A percentile compares a stretch with the other conserved stretches of the same genome.
Evolutionary conservation across 2,888 invertebrate species (phyloP).

Genomic region (Salticus scenicus): DNA sequence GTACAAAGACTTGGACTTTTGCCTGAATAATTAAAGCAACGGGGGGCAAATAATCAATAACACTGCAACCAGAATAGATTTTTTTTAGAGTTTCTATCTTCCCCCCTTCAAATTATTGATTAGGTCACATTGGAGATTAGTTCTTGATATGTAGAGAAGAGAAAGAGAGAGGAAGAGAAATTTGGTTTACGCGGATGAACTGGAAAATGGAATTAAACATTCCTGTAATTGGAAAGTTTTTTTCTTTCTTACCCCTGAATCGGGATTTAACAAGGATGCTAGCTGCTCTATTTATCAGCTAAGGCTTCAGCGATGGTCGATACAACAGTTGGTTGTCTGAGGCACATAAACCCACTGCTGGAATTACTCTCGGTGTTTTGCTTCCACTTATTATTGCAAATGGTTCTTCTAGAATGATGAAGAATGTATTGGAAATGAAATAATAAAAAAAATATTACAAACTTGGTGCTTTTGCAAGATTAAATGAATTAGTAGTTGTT

Average conservation of each 20-base stretch:
- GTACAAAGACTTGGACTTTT: constrained; percentile 68
- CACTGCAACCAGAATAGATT: constrained; percentile 66
- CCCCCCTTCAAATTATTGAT: constrained; percentile 56
- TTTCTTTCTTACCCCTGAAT: constrained; percentile 24
- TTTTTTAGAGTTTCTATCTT: constrained; percentile 33
- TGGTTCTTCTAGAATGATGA: neutral
- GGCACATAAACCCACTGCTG: neutral
- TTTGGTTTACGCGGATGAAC: constrained; percentile 65
- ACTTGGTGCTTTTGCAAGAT: neutral
- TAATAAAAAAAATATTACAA: neutral
- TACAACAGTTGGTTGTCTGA: constrained; percentile 58
- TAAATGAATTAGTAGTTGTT: constrained; percentile 16
- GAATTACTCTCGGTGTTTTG: constrained; percentile 17
- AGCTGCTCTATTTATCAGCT: constrained; percentile 59
- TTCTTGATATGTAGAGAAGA: constrained; percentile 55
- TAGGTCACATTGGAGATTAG: constrained; percentile 67
- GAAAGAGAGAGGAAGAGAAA: constrained; percentile 26
- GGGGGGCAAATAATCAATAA: constrained; percentile 70
- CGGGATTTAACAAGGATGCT: constrained; percentile 55
- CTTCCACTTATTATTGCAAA: constrained; percentile 18
- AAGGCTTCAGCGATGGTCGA: constrained; percentile 29
- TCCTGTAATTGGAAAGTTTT: constrained; percentile 67
- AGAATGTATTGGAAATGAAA: constrained; percentile 10
- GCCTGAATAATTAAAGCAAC: constrained; percentile 69
- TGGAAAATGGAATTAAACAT: constrained; percentile 69